These are phyloP conservation scores for Diplosoma virens DNA, from an alignment of 23 tunicate species.

Conservation along the genomic window DNA sequence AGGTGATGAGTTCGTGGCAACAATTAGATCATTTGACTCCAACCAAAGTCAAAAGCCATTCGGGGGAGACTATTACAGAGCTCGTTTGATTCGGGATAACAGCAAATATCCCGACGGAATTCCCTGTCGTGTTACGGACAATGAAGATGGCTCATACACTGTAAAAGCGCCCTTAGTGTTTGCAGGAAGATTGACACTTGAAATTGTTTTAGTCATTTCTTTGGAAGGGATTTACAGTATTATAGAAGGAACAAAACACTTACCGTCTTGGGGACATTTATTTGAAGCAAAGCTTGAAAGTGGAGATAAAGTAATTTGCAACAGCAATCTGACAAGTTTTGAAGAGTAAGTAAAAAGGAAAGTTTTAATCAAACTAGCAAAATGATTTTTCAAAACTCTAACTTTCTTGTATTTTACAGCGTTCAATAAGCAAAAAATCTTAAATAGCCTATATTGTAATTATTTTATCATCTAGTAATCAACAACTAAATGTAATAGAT, in stretches of 20 bases:
- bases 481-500: no score
- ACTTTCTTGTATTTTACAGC: no score
- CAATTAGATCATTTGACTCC: conserved; percentile 20
- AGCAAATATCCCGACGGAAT: conserved; percentile 23
- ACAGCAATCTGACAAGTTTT: not conserved
- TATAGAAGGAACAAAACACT: not conserved
- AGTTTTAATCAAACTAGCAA: no score
- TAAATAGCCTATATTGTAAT: no score
- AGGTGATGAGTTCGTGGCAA: conserved; percentile 30
- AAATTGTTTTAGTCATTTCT: conserved; percentile 28
- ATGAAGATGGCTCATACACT: conserved; percentile 33
- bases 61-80: conserved; percentile 57
- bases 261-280: not conserved
- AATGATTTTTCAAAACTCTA: no score
- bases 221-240: conserved; percentile 15
- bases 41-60: conserved; percentile 15
- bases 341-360: conserved; percentile 9
- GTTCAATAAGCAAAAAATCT: no score
- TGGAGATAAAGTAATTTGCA: not conserved
- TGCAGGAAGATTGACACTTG: conserved; percentile 3
- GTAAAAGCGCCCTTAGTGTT: conserved; percentile 29
- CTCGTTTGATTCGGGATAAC: not conserved
- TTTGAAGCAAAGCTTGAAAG: not conserved
- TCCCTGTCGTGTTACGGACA: conserved; percentile 31
- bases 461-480: no score